phyloP scores from a whole-genome alignment of 2,888 invertebrate species.

The Yponomeuta malinellus region DNA sequence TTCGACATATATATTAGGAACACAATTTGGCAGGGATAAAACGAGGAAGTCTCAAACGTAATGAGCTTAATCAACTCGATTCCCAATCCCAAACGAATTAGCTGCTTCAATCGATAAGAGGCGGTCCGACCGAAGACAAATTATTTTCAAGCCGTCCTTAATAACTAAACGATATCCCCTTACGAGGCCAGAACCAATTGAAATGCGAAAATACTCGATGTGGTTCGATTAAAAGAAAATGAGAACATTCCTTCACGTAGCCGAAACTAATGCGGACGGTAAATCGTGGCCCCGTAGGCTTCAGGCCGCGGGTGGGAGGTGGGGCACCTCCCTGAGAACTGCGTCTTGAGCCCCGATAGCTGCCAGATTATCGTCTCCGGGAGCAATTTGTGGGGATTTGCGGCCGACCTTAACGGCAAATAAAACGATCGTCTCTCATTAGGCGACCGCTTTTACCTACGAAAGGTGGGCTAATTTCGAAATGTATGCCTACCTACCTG shows the following conservation, averaged over 20 bases:
- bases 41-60: background rate
- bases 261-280: slow-evolving; percentile 43
- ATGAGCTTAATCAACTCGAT: background rate
- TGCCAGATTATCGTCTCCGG: slow-evolving; percentile 60
- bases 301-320: background rate
- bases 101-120: background rate
- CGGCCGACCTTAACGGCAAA: slow-evolving; percentile 46
- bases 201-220: slow-evolving; percentile 45
- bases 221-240: slow-evolving; percentile 52
- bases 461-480: too few relatives aligned
- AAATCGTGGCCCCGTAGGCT: slow-evolving; percentile 29
- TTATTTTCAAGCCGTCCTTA: slow-evolving; percentile 1
- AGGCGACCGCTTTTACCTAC: slow-evolving; percentile 21
- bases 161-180: slow-evolving; percentile 13
- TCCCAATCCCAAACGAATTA: background rate
- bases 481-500: too few relatives aligned
- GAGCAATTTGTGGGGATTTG: slow-evolving; percentile 66
- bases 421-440: slow-evolving; percentile 46
- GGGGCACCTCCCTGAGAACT: slow-evolving; percentile 23
- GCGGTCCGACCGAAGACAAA: background rate
- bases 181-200: slow-evolving; percentile 42
- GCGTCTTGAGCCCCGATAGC: slow-evolving; percentile 36
- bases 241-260: slow-evolving; percentile 51
- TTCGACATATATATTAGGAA: background rate
- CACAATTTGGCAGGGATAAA: background rate